Percentiles rank a stretch among this genome's conserved stretches.
Conservation (phyloP, 2,797 vertebrate genomes). For the Sebastes aleutianus region DNA sequence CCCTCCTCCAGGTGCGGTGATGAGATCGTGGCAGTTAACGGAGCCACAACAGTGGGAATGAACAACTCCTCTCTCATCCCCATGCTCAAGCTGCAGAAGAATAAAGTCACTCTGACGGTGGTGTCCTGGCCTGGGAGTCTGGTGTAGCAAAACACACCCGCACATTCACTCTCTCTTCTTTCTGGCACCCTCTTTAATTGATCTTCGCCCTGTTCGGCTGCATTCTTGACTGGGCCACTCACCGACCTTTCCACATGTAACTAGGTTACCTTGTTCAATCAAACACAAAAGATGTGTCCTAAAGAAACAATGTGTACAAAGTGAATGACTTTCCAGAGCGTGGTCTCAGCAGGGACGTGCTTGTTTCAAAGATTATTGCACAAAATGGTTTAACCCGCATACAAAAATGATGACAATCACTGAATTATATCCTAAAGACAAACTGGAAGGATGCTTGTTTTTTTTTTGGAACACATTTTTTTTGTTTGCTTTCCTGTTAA, state of each 20-base stretch:
- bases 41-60: slow-evolving; percentile 90
- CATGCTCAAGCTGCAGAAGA: slow-evolving; percentile 93
- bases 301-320: not conserved
- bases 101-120: slow-evolving; percentile 91
- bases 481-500: slow-evolving; percentile 27
- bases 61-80: slow-evolving; percentile 93
- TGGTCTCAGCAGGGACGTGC: not conserved
- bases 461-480: slow-evolving; percentile 23
- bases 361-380: slow-evolving; percentile 10
- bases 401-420: slow-evolving; percentile 59
- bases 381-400: slow-evolving; percentile 38
- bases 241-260: not conserved
- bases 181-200: not conserved
- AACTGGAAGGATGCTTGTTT: slow-evolving; percentile 46
- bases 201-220: slow-evolving; percentile 18
- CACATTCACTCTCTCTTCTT: not conserved
- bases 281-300: not conserved
- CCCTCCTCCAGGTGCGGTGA: slow-evolving; percentile 87
- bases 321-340: not conserved
- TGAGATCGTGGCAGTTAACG: slow-evolving; percentile 94
- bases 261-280: not conserved
- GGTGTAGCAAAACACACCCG: slow-evolving; percentile 69
- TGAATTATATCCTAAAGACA: slow-evolving; percentile 35
- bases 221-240: slow-evolving; percentile 24
- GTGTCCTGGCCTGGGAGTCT: slow-evolving; percentile 94